A percentile compares a stretch with the other conserved stretches of the same genome.
phyloP scores from a whole-genome alignment of 2,888 invertebrate species.

The Syrphus vitripennis region DNA sequence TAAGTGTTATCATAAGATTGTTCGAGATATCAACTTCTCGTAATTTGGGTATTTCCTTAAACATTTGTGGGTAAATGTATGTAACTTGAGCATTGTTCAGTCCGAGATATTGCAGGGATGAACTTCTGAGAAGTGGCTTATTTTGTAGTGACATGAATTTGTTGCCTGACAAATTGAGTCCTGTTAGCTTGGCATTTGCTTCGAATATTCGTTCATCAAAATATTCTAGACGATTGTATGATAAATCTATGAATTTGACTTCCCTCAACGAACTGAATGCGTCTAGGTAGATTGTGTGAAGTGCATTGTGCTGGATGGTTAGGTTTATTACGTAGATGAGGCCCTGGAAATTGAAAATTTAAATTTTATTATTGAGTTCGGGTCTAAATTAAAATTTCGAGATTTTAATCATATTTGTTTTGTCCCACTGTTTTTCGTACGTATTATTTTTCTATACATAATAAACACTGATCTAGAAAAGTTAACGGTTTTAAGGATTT shows the following conservation, averaged over 20 bases:
- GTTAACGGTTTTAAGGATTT: no score
- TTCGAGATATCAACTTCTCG: conserved; percentile 84
- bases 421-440: no score
- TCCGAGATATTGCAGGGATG: conserved; percentile 83
- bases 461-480: no score
- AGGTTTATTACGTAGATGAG: conserved; percentile 76
- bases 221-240: conserved; percentile 84
- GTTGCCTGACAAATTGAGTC: conserved; percentile 85
- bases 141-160: conserved; percentile 83
- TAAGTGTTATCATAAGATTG: conserved; percentile 84
- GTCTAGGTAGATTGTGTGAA: conserved; percentile 85
- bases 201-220: conserved; percentile 83
- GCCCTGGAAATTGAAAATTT: conserved; percentile 71
- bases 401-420: no score
- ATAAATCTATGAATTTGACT: conserved; percentile 83
- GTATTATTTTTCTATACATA: no score
- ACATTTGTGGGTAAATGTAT: conserved; percentile 82
- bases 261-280: conserved; percentile 83
- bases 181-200: conserved; percentile 82
- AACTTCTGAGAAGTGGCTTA: conserved; percentile 83
- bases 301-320: conserved; percentile 83
- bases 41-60: conserved; percentile 83
- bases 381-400: no score
- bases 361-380: no score
- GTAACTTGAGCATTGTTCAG: conserved; percentile 84